Conservation (phyloP, 2,113 vertebrate genomes). For the Odobenus rosmarus region DNA sequence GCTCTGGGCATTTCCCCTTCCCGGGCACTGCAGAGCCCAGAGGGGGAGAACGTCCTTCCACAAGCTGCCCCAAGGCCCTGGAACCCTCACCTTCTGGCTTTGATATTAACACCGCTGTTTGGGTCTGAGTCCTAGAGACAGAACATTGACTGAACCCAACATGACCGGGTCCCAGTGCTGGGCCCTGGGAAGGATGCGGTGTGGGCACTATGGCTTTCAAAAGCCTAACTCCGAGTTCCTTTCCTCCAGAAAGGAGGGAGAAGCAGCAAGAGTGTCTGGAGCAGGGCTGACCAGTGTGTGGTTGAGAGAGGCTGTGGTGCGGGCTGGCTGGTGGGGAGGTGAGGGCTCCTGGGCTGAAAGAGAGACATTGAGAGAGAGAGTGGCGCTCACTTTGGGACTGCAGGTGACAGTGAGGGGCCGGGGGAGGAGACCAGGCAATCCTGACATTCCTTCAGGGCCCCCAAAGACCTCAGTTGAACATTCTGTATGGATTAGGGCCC, state of each 20-base stretch:
- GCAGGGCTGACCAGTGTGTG: background rate
- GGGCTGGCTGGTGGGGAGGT: background rate
- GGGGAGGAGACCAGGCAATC: background rate
- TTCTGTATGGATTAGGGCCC: background rate
- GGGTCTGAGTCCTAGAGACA: constrained; percentile 89
- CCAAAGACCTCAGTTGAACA: background rate
- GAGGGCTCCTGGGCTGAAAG: background rate
- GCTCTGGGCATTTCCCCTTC: constrained; percentile 91
- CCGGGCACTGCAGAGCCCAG: constrained; percentile 83
- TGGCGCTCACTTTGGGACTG: background rate
- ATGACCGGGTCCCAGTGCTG: background rate
- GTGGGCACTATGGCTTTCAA: background rate
- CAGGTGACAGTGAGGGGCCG: background rate
- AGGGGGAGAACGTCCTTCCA: background rate
- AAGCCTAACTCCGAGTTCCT: constrained; percentile 26
- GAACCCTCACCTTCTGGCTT: constrained; percentile 88
- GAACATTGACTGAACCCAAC: background rate
- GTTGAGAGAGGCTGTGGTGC: background rate
- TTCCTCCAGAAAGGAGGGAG: background rate
- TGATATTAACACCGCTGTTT: constrained; percentile 97
- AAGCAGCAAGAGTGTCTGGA: background rate
- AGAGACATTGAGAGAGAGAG: background rate
- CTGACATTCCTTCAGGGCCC: background rate
- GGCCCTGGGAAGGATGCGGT: background rate
- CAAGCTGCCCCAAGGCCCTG: constrained; percentile 81